phyloP scores from a whole-genome alignment of 2,797 vertebrate species.

The Melopsittacus undulatus region DNA sequence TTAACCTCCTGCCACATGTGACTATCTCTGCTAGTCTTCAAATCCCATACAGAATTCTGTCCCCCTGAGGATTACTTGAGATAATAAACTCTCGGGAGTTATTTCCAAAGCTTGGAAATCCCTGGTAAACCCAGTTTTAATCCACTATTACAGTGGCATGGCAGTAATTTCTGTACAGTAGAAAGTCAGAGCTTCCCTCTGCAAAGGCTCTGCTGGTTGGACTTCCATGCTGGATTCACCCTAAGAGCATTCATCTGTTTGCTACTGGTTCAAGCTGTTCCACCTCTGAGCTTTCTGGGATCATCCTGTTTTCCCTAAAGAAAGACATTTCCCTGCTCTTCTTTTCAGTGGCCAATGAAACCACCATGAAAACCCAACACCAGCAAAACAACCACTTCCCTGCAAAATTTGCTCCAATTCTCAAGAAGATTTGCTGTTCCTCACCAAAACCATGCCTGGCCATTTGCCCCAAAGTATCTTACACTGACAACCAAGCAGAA shows the following conservation, averaged over 20 bases:
- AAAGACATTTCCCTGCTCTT: neutral
- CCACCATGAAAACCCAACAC: neutral
- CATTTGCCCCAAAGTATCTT: neutral
- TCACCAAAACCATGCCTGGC: neutral
- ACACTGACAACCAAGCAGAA: neutral
- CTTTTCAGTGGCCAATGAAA: neutral
- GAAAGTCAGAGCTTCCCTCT: neutral
- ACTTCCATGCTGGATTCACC: neutral
- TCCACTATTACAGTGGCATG: neutral
- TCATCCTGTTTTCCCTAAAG: neutral
- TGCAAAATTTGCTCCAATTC: neutral
- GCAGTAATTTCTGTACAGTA: neutral
- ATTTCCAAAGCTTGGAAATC: slow-evolving; percentile 7
- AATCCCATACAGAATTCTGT: neutral
- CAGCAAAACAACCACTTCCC: neutral
- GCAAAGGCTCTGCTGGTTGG: neutral
- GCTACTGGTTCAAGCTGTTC: neutral
- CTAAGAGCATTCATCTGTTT: neutral
- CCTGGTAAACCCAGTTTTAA: neutral
- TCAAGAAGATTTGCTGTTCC: neutral
- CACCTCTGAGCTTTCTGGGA: neutral
- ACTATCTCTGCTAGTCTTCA: neutral
- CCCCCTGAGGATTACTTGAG: neutral
- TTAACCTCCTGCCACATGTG: neutral
- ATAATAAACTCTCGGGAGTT: neutral